phyloP scores from a whole-genome alignment of 2,888 invertebrate genomes.

The Polyommatus icarus region DNA sequence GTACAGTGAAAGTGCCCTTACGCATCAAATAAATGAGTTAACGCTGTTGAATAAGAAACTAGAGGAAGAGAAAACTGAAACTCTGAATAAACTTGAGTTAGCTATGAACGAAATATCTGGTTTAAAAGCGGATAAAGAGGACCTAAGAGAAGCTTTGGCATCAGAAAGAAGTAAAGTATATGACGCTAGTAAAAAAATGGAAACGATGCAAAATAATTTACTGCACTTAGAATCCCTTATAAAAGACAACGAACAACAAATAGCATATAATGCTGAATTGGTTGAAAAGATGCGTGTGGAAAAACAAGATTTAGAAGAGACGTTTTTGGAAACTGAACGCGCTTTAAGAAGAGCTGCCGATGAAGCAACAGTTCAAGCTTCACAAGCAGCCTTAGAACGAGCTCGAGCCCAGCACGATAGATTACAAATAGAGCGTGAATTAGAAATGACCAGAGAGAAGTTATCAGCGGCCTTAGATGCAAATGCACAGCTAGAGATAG shows the following conservation, averaged over 20 bases:
- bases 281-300: constrained; percentile 61
- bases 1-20: constrained; percentile 75
- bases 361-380: constrained; percentile 86
- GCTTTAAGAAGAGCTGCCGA: constrained; percentile 84
- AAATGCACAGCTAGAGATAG: constrained; percentile 67
- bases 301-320: constrained; percentile 65
- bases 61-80: constrained; percentile 63
- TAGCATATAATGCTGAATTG: constrained; percentile 52
- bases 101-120: constrained; percentile 60
- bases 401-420: constrained; percentile 87
- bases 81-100: constrained; percentile 67
- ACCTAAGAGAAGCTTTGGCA: constrained; percentile 53
- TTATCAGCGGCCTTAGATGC: constrained; percentile 57
- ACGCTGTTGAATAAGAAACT: constrained; percentile 56
- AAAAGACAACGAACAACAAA: constrained; percentile 60
- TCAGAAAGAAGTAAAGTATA: constrained; percentile 51
- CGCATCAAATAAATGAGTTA: constrained; percentile 76
- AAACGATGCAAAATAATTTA: constrained; percentile 52
- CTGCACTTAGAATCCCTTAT: constrained; percentile 52
- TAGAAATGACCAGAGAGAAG: constrained; percentile 79
- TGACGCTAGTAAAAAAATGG: constrained; percentile 56
- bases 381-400: constrained; percentile 86
- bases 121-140: constrained; percentile 56
- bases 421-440: constrained; percentile 82
- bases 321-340: constrained; percentile 75